Evolutionary conservation across 1,140 invertebrate species (phyloP), one percentile per base, ranked within the genome.

Genomic region (Asobara japonica): DNA sequence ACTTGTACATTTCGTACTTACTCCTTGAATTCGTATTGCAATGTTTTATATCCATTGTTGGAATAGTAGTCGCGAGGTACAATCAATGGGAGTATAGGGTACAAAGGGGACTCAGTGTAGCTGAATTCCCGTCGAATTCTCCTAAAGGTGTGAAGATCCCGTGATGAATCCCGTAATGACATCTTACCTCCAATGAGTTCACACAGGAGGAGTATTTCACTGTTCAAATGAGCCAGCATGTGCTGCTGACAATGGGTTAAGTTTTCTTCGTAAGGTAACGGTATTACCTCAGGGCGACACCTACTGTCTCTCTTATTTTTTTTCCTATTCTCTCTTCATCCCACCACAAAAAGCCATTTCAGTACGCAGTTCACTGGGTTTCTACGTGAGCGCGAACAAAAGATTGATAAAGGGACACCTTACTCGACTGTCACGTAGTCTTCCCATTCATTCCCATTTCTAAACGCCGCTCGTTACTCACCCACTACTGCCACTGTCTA

Each of bases 361-460:
- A 16, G 8, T n/a, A 33, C 31, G 20, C 29, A 65, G 20, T 65
- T 65, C 62, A 36, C 30, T 65, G 8, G 62, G 31, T 65, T 64
- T 65, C 62, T 22, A 65, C 31, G 62, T 22, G 33, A 65, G 25
- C 62, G 16, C 18, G 31, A 68, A 73, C 65, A 73, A 69, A 69
- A 69, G 60, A 73, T 73, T 73, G 51, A 73, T 65, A 73, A 69
- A 73, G 62, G 30, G 36, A 62, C 48, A 73, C 22, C 45, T 48
- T 33, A 31, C 41, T 31, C 22, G 20, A 48, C 33, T 65, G 66
- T 69, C 67, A 69, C 66, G 67, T 65, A 69, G 33, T 25, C 33
- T 64, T 29, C 8, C 66, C 41, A 65, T 48, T 64, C 56, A 64
- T 73, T 73, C 41, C 20, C 67, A 51, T 73, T 65, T n/a, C 67